Base-by-base conservation (phyloP, 2,797 vertebrate species). In the Enteromius paludinosus region DNA sequence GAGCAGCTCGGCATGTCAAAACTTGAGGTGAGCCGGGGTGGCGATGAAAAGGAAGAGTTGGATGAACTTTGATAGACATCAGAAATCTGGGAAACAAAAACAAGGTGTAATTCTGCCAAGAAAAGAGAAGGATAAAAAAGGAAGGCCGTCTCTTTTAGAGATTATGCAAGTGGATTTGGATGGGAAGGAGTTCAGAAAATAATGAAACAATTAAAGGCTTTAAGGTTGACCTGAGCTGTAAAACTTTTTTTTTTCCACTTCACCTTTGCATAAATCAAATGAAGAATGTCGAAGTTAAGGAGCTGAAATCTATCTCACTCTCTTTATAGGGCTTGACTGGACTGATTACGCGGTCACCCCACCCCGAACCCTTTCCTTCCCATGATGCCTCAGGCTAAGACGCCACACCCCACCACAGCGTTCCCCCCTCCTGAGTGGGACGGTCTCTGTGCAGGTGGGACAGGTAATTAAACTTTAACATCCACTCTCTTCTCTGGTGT, bases 371-470 rank as follows among this genome's bases (percentile, higher is more conserved):
- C 66, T 59, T 88, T 74, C 74, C 65, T 61, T 87, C 76, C 90
- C 89, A 91, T 86, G 85, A 86, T 88, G 83, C 91, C 88, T 72
- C 75, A 65, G 84, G 91, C 83, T 87, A 76, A 78, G 87, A 85
- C 30, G 78, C 80, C 83, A 84, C 83, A 86, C 61, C 80, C 71
- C 38, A 11, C 52, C 28, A 33, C 62, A 85, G 56, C 65, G 83
- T 84, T 83, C 84, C 52, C 85, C 85, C 61, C 45, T 59, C 87
- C 86, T 88, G 90, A 89, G 84, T 80, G 59, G 82, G 83, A 71
- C 70, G 87, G 80, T 84, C 87, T 84, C 83, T 86, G 84, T 17
- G 84, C 90, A 91, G 89, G 89, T 93, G 91, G 88, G 87, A 92
- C 90, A 83, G 47, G 86, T 89, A 90, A 88, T 88, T 89, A 88